Evolutionary conservation across 2,113 vertebrate species (phyloP).

Genomic region (Holacanthus passer): DNA sequence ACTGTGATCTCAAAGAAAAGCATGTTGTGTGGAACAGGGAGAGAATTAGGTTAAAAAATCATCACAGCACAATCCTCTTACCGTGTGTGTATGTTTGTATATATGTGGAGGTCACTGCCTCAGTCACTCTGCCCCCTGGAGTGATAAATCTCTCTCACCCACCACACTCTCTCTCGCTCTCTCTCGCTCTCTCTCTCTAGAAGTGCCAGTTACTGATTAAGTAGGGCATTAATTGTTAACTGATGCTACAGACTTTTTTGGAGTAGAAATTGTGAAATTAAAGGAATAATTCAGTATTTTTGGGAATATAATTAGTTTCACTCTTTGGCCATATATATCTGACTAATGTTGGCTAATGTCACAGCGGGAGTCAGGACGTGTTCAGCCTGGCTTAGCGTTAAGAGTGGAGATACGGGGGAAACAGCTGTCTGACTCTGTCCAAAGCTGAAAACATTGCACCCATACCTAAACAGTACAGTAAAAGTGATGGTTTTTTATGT

Average conservation of each 20-base stretch:
- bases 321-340: background rate
- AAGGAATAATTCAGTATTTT: background rate
- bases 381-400: background rate
- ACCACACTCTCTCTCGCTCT: background rate
- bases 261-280: background rate
- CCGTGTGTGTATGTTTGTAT: constrained; percentile 3
- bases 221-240: background rate
- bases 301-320: background rate
- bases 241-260: background rate
- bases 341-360: too few relatives aligned
- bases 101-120: constrained; percentile 10
- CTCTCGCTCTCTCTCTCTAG: too few relatives aligned
- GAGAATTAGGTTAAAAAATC: constrained; percentile 44
- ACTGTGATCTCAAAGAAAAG: constrained; percentile 2
- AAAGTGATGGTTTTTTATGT: background rate
- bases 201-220: background rate
- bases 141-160: constrained; percentile 29
- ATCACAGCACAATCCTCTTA: constrained; percentile 46
- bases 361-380: background rate
- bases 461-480: background rate
- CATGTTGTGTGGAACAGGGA: constrained; percentile 1
- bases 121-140: constrained; percentile 20
- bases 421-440: background rate
- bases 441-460: background rate
- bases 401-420: background rate